A percentile compares a stretch with the other conserved stretches of the same genome.
Evolutionary conservation across 2,797 vertebrate species (phyloP).

Genomic region (Falco naumanni): DNA sequence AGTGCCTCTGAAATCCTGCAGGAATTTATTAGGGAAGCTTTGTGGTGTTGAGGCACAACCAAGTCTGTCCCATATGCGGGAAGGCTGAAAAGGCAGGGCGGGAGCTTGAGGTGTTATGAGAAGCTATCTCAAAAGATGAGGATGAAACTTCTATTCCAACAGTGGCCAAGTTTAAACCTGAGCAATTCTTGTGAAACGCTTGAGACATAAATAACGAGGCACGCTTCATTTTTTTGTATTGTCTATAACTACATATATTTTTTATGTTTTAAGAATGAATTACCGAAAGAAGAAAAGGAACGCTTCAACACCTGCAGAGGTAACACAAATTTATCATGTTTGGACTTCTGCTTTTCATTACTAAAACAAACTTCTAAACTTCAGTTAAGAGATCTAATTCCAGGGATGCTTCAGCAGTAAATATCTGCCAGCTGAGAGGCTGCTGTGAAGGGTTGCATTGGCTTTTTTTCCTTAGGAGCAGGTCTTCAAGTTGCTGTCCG

Average conservation of each 20-base stretch:
- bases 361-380: neutral
- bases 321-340: neutral
- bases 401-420: neutral
- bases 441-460: neutral
- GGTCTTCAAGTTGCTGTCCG: neutral
- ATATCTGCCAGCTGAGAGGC: neutral
- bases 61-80: neutral
- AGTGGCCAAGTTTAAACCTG: conserved; percentile 15
- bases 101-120: neutral
- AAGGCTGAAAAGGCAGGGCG: neutral
- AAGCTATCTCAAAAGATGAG: neutral
- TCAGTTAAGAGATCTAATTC: neutral
- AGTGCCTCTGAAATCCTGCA: neutral
- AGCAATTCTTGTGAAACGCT: conserved; percentile 27
- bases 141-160: neutral
- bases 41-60: neutral
- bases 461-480: neutral
- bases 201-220: neutral
- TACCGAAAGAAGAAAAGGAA: neutral
- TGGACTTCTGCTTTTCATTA: neutral
- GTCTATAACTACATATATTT: neutral
- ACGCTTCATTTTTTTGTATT: neutral
- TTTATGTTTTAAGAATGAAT: neutral
- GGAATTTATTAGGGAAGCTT: neutral
- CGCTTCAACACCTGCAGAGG: neutral